These are phyloP conservation scores for Acipenser ruthenus DNA, from an alignment of 2,797 vertebrate genomes.

Conservation along the genomic window DNA sequence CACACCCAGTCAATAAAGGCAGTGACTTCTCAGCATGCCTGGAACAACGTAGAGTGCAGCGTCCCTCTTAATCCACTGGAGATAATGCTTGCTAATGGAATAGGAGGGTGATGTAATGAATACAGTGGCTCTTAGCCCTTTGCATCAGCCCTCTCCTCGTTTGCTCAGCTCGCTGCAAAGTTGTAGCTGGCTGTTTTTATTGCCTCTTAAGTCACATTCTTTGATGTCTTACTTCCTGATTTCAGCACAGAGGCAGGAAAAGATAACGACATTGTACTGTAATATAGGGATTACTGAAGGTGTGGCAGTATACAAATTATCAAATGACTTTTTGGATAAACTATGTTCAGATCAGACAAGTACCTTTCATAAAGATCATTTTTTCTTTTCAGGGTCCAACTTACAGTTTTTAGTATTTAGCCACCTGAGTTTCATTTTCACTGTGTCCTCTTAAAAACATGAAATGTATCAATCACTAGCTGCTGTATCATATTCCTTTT, in stretches of 20 bases:
- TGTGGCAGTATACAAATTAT: too few species aligned
- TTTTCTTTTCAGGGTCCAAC: too few species aligned
- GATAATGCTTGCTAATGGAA: conserved; percentile 8
- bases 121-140: conserved; percentile 3
- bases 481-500: too few species aligned
- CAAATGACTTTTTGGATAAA: too few species aligned
- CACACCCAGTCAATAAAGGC: conserved; percentile 17
- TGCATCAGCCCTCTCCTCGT: conserved; percentile 21
- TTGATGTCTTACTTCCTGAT: conserved; percentile 23
- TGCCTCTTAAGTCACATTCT: neutral
- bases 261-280: neutral
- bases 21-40: neutral
- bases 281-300: neutral
- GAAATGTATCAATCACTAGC: too few species aligned
- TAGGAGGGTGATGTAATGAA: conserved; percentile 35
- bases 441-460: too few species aligned
- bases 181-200: neutral
- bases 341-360: too few species aligned
- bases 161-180: conserved; percentile 34
- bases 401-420: too few species aligned
- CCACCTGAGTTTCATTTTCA: too few species aligned
- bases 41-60: too few species aligned
- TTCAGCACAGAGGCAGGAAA: conserved; percentile 16
- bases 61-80: too few species aligned
- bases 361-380: too few species aligned